Evolutionary conservation across 2,113 vertebrate species (phyloP), one percentile per base, ranked within the genome.

Genomic region (Morone saxatilis): DNA sequence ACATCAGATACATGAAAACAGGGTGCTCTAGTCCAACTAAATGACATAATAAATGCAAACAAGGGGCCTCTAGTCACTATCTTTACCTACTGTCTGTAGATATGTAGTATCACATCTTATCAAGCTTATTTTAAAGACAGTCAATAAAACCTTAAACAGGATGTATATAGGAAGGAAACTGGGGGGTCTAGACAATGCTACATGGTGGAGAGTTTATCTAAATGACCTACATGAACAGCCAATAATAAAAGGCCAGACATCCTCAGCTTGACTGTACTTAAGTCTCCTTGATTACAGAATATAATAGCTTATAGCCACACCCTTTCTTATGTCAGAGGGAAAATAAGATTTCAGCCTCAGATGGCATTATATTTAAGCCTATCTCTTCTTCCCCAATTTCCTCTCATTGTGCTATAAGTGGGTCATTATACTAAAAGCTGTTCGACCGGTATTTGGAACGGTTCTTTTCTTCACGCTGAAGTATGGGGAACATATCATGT

Each of bases 381-480:
- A 61, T 76, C 72, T 86, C 47, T 68, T 48, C 40, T 67, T 89
- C 63, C 56, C 40, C 40, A 7, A 40, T 81, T 92, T 93, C 84
- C 87, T 89, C 31, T 19, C 53, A 83, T 88, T 91, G 91, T 92
- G 56, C 65, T 83, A 25, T 25, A 50, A 73, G 54, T 74, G 62
- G 54, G 71, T 53, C 2, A 13, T 78, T 69, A 47, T 2, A 48
- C 31, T 43, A 14, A 60, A 79, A 88, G 74, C 40, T 70, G 79
- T 62, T 71, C 0, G 9, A 68, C 83, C 25, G 71, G 80, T 86
- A 89, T 80, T 79, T 74, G 7, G 4, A 67, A 67, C 53, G 4
- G n/a, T 63, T 66, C 20, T 84, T 85, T 67, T 54, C 40, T 56
- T 69, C 25, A 17, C 12, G 9, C n/a, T 70, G 8, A 62, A 68